A percentile compares a stretch with the other conserved stretches of the same genome.
phyloP scores from a whole-genome alignment of 1,140 invertebrate species.

The Agrilus planipennis region DNA sequence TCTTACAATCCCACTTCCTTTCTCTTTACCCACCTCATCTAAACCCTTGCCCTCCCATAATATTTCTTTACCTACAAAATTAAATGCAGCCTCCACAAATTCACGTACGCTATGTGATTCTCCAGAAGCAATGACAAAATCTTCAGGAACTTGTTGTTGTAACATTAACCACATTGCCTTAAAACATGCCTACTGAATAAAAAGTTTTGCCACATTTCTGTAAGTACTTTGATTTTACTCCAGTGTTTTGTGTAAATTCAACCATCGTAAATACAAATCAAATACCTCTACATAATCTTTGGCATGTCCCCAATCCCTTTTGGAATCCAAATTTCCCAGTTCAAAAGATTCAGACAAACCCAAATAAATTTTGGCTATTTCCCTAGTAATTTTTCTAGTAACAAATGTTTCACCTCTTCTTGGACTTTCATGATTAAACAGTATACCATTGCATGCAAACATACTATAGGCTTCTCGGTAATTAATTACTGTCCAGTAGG shows the following conservation, averaged over 20 bases:
- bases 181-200: slow-evolving; percentile 12
- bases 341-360: slow-evolving; percentile 80
- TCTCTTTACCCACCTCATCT: slow-evolving; percentile 81
- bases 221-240: background rate
- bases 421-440: slow-evolving; percentile 99
- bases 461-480: slow-evolving; percentile 97
- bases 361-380: slow-evolving; percentile 90
- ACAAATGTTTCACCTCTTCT: slow-evolving; percentile 97
- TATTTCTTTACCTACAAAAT: slow-evolving; percentile 58
- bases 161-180: slow-evolving; percentile 99
- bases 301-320: slow-evolving; percentile 98
- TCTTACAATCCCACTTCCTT: slow-evolving; percentile 63
- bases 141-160: slow-evolving; percentile 85
- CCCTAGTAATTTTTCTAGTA: slow-evolving; percentile 94
- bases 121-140: slow-evolving; percentile 96
- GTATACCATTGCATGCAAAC: slow-evolving; percentile 96
- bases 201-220: background rate
- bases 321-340: slow-evolving; percentile 91
- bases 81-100: slow-evolving; percentile 90
- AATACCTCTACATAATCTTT: slow-evolving; percentile 93
- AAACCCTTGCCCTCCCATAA: slow-evolving; percentile 80
- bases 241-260: too few relatives aligned
- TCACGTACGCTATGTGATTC: slow-evolving; percentile 90
- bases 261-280: slow-evolving; percentile 1
- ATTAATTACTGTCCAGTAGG: slow-evolving; percentile 97